phyloP scores from a whole-genome alignment of 2,797 vertebrate species.

The Cheirogaleus major region DNA sequence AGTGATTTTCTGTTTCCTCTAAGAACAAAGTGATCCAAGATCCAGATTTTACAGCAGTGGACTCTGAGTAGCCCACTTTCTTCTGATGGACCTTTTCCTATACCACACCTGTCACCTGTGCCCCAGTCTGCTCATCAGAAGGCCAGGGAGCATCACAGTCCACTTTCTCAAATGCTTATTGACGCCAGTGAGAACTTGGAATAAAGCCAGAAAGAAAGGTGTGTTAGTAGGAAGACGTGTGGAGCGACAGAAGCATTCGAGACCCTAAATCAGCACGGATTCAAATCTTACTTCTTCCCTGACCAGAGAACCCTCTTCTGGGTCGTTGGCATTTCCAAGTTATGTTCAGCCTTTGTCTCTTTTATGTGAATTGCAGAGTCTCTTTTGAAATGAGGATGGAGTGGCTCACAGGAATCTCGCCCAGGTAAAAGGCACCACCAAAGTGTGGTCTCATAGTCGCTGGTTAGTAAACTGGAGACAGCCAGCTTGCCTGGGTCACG shows the following conservation, averaged over 20 bases:
- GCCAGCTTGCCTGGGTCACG: background rate
- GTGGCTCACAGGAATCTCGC: background rate
- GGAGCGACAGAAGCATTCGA: background rate
- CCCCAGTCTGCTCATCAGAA: background rate
- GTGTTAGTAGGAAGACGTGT: background rate
- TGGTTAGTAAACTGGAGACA: background rate
- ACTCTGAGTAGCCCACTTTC: background rate
- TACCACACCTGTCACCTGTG: too few species aligned
- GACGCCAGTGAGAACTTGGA: background rate
- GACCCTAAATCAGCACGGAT: background rate
- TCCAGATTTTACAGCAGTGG: background rate
- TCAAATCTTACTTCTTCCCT: background rate
- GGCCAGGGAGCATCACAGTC: background rate
- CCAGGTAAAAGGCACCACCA: background rate
- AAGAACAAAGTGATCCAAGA: background rate
- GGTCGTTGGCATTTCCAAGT: background rate
- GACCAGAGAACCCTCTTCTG: background rate
- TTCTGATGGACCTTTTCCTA: background rate
- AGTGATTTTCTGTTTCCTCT: background rate
- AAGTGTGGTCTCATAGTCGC: accelerated
- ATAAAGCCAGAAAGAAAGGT: background rate
- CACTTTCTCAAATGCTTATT: background rate
- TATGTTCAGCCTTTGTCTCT: background rate
- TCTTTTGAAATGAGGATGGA: background rate
- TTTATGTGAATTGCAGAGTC: background rate